Base-by-base conservation (phyloP, 2,113 vertebrate species). In the Stomatorhinus ivindoensis region DNA sequence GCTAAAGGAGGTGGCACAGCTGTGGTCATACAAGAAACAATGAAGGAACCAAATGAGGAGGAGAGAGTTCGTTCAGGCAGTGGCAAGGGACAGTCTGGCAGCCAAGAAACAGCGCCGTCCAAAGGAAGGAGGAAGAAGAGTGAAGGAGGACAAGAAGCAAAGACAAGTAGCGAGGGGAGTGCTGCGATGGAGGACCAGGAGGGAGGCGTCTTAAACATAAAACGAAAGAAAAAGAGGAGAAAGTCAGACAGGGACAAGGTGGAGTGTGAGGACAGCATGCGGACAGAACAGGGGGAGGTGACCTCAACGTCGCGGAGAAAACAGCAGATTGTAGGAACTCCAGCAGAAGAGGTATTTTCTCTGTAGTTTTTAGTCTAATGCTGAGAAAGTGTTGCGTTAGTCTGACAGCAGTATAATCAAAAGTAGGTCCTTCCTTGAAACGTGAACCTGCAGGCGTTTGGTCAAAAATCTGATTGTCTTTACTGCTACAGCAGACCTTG, bases 321-420 rank as follows among this genome's bases (percentile, higher is more conserved):
- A 1, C 44, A 5, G 3, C 31, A 6, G 17, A 21, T 13, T 1
- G 3, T 80, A 17, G 53, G 76, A 19, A 17, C 90, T 93, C 13
- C 94, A 92, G 89, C 47, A 90, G 47, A 88, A 2, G 27, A 84
- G 69, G 93, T 94, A n/a, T 15, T 7, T n/a, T 51, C 58, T 39
- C 21, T 24, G 83, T 3, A 31, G 27, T n/a, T 17, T 0, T 2
- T 24, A 87, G 1, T 87, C 39, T 42, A 27, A 24, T 2, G 19
- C 19, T 8, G 48, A 2, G 1, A 7, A 13, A 0, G 73, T 5
- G 1, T 27, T 10, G 5, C 50, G 13, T 89, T 11, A 35, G 27
- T 53, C 9, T n/a, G 31, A 13, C 2, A 48, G 31, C 13, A 42
- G n/a, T 50, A 17, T 88, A 65, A 27, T 65, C 61, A n/a, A n/a